Conservation (phyloP, 2,888 invertebrate genomes). For the Lysandra bellargus region DNA sequence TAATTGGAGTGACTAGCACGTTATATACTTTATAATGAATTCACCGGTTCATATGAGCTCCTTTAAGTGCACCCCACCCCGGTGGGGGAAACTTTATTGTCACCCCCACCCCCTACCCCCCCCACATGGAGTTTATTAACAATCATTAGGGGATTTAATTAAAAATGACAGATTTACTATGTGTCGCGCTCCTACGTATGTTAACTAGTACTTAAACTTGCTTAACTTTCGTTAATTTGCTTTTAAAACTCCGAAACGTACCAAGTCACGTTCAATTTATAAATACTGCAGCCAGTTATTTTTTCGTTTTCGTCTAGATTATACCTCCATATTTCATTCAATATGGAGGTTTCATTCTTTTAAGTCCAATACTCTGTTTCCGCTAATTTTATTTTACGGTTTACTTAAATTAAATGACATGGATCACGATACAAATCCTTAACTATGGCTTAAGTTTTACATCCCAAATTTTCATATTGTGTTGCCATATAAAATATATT, state of each 20-base stretch:
- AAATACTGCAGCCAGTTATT: neutral
- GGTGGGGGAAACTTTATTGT: constrained; percentile 16
- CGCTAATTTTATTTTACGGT: too few relatives aligned
- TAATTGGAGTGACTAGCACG: constrained; percentile 1
- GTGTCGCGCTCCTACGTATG: neutral
- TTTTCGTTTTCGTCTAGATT: neutral
- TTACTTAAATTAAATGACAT: too few relatives aligned
- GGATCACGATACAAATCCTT: too few relatives aligned
- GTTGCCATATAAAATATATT: too few relatives aligned
- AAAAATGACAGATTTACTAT: constrained; percentile 28
- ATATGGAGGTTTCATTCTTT: too few relatives aligned
- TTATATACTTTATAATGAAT: constrained; percentile 18
- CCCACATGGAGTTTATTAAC: constrained; percentile 25
- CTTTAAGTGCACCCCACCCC: constrained; percentile 19
- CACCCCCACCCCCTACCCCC: neutral
- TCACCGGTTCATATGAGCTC: constrained; percentile 23
- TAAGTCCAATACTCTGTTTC: neutral
- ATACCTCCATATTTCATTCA: too few relatives aligned
- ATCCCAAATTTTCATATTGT: too few relatives aligned
- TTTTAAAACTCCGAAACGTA: neutral
- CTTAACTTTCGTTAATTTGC: neutral
- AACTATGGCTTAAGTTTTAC: too few relatives aligned
- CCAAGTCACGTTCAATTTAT: neutral
- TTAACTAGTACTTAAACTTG: neutral
- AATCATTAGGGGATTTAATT: constrained; percentile 30